These are phyloP conservation scores for Brachyhypopomus occidentalis DNA, from an alignment of 2,113 vertebrate species.

Conservation along the genomic window DNA sequence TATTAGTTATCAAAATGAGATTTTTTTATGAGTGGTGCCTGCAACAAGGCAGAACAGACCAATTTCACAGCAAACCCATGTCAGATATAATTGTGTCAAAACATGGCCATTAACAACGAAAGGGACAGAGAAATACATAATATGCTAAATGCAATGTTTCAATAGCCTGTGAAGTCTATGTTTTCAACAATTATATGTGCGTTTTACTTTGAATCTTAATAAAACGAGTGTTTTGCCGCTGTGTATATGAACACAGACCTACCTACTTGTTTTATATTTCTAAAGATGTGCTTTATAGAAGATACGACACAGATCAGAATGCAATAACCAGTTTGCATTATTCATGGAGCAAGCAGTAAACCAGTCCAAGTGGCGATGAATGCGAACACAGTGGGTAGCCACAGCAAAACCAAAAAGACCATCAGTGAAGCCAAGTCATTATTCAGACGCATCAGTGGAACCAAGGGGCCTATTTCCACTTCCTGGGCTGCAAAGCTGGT, in stretches of 20 bases:
- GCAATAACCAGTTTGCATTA: slow-evolving; percentile 47
- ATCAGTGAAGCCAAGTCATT: slow-evolving; percentile 29
- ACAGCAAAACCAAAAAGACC: slow-evolving; percentile 36
- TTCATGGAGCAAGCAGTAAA: slow-evolving; percentile 35
- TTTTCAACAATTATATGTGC: no score
- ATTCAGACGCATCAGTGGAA: slow-evolving; percentile 37
- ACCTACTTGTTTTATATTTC: neutral
- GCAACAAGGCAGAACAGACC: no score
- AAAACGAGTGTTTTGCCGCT: no score
- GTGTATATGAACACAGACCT: neutral
- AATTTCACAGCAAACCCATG: no score
- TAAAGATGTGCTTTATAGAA: neutral
- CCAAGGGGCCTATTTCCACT: slow-evolving; percentile 24
- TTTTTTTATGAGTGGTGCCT: no score
- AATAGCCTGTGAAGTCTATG: no score
- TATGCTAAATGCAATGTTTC: no score
- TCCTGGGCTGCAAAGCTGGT: neutral
- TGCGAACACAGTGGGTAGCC: slow-evolving; percentile 18
- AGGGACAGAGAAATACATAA: no score
- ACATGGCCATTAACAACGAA: no score
- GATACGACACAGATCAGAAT: slow-evolving; percentile 22
- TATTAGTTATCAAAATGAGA: no score
- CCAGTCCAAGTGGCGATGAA: slow-evolving; percentile 30
- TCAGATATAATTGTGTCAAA: no score
- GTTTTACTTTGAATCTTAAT: no score